Conservation (phyloP, 2,888 invertebrate genomes). For the Dilophus febrilis region DNA sequence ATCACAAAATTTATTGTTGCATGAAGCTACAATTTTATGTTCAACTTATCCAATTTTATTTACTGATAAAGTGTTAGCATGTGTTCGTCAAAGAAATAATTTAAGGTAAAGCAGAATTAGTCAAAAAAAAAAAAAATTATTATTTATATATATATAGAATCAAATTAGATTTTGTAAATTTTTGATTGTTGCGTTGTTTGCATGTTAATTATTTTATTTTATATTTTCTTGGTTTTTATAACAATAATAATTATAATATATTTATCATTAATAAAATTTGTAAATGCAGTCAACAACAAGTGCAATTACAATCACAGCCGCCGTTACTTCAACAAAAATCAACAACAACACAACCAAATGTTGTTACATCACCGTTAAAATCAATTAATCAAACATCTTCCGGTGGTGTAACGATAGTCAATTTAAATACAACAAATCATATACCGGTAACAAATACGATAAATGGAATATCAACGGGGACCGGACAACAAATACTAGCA, state of each 20-base stretch:
- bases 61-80: constrained; percentile 59
- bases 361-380: constrained; percentile 24
- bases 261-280: too few relatives aligned
- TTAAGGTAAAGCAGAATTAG: constrained; percentile 19
- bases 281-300: too few relatives aligned
- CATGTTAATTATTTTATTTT: too few relatives aligned
- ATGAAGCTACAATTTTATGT: constrained; percentile 66
- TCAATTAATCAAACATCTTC: constrained; percentile 49
- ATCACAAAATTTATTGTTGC: constrained; percentile 55
- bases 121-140: neutral
- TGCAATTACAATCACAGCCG: neutral
- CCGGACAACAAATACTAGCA: neutral
- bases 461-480: constrained; percentile 9
- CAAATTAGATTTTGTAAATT: too few relatives aligned
- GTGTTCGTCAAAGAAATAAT: constrained; percentile 47
- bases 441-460: constrained; percentile 8
- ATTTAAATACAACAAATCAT: constrained; percentile 39
- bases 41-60: constrained; percentile 66
- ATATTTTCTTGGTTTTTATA: too few relatives aligned
- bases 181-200: too few relatives aligned
- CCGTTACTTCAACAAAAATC: too few relatives aligned
- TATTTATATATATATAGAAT: too few relatives aligned
- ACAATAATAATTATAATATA: too few relatives aligned
- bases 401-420: constrained; percentile 63
- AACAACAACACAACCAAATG: too few relatives aligned